phyloP scores from a whole-genome alignment of 1,140 invertebrate species.

The Centruroides vittatus region DNA sequence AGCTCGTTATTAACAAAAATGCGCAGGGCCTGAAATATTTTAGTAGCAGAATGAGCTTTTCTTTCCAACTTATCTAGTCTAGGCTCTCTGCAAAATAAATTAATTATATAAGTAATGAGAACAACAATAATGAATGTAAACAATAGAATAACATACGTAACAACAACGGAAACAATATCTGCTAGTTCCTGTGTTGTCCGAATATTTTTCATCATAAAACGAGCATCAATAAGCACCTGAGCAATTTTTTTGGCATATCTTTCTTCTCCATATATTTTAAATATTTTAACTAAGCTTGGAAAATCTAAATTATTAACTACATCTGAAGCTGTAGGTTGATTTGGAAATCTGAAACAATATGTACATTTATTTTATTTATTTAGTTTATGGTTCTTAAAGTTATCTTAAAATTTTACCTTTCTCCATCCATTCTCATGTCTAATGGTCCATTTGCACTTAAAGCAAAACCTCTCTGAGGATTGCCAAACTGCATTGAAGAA shows the following conservation, averaged over 20 bases:
- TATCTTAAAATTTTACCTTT: conserved; percentile 29
- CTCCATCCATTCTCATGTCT: conserved; percentile 91
- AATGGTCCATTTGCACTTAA: conserved; percentile 67
- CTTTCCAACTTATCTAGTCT: conserved; percentile 53
- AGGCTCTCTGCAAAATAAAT: conserved; percentile 30
- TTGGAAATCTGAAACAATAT: conserved; percentile 27
- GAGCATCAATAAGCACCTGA: conserved; percentile 69
- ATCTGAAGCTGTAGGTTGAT: conserved; percentile 65
- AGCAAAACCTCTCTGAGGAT: conserved; percentile 65
- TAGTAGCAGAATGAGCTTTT: conserved; percentile 67
- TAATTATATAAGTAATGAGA: not conserved
- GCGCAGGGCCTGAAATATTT: conserved; percentile 83
- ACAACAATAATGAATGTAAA: not conserved
- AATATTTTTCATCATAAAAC: conserved; percentile 62
- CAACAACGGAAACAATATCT: conserved; percentile 42
- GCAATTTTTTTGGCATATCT: conserved; percentile 74
- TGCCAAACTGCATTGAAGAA: conserved; percentile 89
- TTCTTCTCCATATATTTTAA: conserved; percentile 83
- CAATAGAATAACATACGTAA: conserved; percentile 11
- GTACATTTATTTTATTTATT: too few species aligned
- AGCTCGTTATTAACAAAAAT: conserved; percentile 96
- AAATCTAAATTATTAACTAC: conserved; percentile 64
- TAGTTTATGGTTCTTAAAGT: too few species aligned
- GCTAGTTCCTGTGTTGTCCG: conserved; percentile 70
- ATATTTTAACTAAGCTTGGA: conserved; percentile 58